Evolutionary conservation across 2,888 invertebrate species (phyloP), one percentile per base, ranked within the genome.

Genomic region (Pseudanteris insignis): DNA sequence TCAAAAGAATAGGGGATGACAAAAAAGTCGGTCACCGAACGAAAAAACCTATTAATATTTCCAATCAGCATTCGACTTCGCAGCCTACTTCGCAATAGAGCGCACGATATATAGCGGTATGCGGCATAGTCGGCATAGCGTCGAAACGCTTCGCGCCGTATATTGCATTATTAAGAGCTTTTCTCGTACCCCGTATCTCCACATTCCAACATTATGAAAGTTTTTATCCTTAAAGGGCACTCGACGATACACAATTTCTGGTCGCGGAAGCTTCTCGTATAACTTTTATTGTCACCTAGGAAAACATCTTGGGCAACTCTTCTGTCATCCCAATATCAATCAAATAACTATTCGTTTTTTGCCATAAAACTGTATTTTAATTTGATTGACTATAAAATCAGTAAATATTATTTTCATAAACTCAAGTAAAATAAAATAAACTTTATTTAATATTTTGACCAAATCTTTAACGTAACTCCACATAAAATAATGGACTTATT

Each of bases 81-180:
- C 66, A 67, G 65, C 67, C 70, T 67, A 70, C 60, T 67, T 65
- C 55, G 46, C 47, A 54, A 61, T 53, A 65, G 62, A 50, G 63
- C 54, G 74, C 69, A 71, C 71, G 72, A 73, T 75, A 75, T 71
- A 70, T 73, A 68, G 71, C 68, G 72, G 76, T 75, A 76, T 75
- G 73, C 76, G 72, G 74, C 77, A 79, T 79, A 78, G 75, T 68
- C 68, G 70, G 72, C 74, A 79, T 79, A 77, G 78, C 78, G 73
- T 67, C 71, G 71, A 74, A 74, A 72, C 75, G 73, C 73, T 69
- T 65, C 67, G 70, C 51, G 70, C 74, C 75, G 75, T 77, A 78
- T 79, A 77, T 78, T 77, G 77, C 78, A 78, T 79, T 79, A 78
- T 78, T 78, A 78, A 78, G 75, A 72, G 70, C 66, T 70, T 70